Conservation (phyloP, 2,113 vertebrate species). For the Mastomys coucha region DNA sequence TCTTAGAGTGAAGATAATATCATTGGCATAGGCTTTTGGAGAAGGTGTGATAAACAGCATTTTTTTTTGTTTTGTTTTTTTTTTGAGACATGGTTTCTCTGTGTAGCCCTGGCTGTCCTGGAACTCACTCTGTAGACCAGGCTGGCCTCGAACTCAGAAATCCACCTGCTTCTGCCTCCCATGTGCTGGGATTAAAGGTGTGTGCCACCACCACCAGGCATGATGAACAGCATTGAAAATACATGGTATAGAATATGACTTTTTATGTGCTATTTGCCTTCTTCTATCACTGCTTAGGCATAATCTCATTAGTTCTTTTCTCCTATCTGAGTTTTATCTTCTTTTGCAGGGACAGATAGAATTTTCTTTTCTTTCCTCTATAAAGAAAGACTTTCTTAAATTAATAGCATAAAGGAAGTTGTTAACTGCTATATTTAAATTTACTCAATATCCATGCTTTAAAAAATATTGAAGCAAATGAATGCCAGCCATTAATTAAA, state of each 20-base stretch:
- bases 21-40: background rate
- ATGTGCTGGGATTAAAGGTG: too few relatives aligned
- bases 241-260: background rate
- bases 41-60: background rate
- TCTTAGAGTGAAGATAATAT: background rate
- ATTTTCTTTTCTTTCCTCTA: background rate
- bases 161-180: too few relatives aligned
- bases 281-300: background rate
- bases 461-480: conserved; percentile 36
- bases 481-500: conserved; percentile 28
- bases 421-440: background rate
- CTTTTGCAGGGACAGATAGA: background rate
- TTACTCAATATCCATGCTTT: background rate
- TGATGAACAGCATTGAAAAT: background rate
- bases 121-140: too few relatives aligned
- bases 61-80: too few relatives aligned
- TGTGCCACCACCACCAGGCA: too few relatives aligned
- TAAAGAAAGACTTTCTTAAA: background rate
- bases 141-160: too few relatives aligned
- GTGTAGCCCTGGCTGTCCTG: too few relatives aligned
- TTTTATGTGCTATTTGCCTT: background rate
- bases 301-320: background rate
- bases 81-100: too few relatives aligned
- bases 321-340: conserved; percentile 22
- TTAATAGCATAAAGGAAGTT: background rate